These are phyloP conservation scores for Merodon equestris DNA, from an alignment of 2,888 invertebrate genomes.

Conservation along the genomic window DNA sequence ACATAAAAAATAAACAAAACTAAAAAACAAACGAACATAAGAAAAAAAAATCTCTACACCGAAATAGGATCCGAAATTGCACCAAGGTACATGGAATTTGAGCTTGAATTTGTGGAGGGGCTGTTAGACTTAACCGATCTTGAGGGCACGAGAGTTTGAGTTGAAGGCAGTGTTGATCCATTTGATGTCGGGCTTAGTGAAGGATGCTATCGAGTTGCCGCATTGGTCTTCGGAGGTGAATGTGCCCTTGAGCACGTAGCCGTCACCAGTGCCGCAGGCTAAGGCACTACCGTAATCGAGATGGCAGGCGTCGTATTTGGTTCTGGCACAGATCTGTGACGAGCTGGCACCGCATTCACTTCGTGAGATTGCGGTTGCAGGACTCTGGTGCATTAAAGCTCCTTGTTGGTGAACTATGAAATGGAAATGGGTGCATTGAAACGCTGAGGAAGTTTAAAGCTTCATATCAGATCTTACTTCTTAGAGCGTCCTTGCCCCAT, in stretches of 20 bases:
- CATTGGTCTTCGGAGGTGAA: slow-evolving; percentile 88
- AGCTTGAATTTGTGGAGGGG: slow-evolving; percentile 14
- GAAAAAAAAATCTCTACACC: slow-evolving; percentile 51
- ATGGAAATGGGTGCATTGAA: slow-evolving; percentile 1
- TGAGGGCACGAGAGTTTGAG: slow-evolving; percentile 67
- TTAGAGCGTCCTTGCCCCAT: slow-evolving; percentile 89
- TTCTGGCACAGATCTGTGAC: slow-evolving; percentile 83
- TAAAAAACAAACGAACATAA: slow-evolving; percentile 44
- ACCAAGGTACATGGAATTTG: slow-evolving; percentile 59
- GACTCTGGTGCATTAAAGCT: slow-evolving; percentile 87
- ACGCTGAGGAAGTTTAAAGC: neutral
- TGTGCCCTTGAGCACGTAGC: slow-evolving; percentile 85
- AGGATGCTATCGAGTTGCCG: slow-evolving; percentile 81
- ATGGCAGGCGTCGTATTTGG: slow-evolving; percentile 87
- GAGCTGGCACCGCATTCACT: slow-evolving; percentile 74
- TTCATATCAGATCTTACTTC: too few species aligned
- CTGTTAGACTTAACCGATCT: slow-evolving; percentile 50
- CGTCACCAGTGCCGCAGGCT: slow-evolving; percentile 86
- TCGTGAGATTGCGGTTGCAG: slow-evolving; percentile 84
- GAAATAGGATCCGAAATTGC: slow-evolving; percentile 67
- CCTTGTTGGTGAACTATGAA: slow-evolving; percentile 87
- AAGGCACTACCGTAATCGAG: slow-evolving; percentile 90
- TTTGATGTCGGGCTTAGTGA: slow-evolving; percentile 82
- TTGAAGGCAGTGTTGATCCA: slow-evolving; percentile 79
- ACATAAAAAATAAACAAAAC: slow-evolving; percentile 18